Conservation (phyloP, 2,888 invertebrate genomes). For the Calameuta filiformis region DNA sequence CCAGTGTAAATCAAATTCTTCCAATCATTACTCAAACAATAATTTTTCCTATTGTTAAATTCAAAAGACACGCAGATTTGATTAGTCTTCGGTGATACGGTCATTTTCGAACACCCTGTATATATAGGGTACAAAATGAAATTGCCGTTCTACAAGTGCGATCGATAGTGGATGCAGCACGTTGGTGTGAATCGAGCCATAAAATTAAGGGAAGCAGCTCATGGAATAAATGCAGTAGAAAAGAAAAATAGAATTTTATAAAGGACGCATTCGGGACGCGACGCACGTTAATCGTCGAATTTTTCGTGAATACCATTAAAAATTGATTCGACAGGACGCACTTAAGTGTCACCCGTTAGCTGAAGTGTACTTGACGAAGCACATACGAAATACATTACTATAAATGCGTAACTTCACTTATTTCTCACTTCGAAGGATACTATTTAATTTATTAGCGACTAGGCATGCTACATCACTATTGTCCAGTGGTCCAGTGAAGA, state of each 20-base stretch:
- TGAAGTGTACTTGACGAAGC: background rate
- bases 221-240: background rate
- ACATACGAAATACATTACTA: background rate
- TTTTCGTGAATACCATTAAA: background rate
- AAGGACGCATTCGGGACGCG: background rate
- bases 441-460: constrained; percentile 1
- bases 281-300: background rate
- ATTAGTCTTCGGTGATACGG: background rate
- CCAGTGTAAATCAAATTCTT: background rate
- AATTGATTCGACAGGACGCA: background rate
- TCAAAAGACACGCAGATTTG: no score
- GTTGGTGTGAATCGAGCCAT: background rate
- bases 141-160: background rate
- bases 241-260: background rate
- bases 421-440: background rate
- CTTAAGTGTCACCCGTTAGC: background rate
- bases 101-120: background rate
- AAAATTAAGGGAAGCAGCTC: background rate
- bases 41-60: no score
- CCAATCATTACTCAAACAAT: background rate
- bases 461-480: constrained; percentile 3
- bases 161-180: background rate
- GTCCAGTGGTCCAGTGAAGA: constrained; percentile 5
- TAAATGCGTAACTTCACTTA: background rate
- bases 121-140: background rate